Evolutionary conservation across 2,888 invertebrate genomes (phyloP).

Genomic region (Hirudinaria manillensis): DNA sequence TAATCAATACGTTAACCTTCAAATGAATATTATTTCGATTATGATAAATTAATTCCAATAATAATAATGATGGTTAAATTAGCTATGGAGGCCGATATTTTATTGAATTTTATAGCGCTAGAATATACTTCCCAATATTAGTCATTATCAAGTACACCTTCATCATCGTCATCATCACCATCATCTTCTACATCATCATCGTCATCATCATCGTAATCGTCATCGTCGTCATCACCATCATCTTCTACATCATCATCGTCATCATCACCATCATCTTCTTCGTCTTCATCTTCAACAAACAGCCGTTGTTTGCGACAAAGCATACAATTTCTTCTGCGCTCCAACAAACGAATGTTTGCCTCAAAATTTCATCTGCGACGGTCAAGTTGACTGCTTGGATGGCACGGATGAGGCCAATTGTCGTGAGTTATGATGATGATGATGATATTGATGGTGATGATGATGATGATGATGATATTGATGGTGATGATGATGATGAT

Average conservation of each 20-base stretch:
- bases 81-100: neutral
- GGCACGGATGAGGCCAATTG: slow-evolving; percentile 27
- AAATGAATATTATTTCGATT: no score
- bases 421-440: neutral
- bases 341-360: neutral
- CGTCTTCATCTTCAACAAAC: no score
- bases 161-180: neutral
- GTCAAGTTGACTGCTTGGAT: slow-evolving; percentile 18
- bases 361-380: slow-evolving; percentile 22
- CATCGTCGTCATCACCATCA: neutral
- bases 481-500: slow-evolving; percentile 9
- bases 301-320: no score
- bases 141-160: neutral
- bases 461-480: slow-evolving; percentile 9
- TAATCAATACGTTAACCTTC: no score
- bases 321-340: no score
- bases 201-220: neutral
- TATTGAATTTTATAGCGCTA: neutral
- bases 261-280: no score
- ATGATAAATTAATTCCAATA: no score
- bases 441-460: neutral
- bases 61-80: no score
- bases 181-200: neutral
- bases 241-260: no score
- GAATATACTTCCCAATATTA: neutral